Conservation (phyloP, 2,113 vertebrate genomes). For the Sula dactylatra region DNA sequence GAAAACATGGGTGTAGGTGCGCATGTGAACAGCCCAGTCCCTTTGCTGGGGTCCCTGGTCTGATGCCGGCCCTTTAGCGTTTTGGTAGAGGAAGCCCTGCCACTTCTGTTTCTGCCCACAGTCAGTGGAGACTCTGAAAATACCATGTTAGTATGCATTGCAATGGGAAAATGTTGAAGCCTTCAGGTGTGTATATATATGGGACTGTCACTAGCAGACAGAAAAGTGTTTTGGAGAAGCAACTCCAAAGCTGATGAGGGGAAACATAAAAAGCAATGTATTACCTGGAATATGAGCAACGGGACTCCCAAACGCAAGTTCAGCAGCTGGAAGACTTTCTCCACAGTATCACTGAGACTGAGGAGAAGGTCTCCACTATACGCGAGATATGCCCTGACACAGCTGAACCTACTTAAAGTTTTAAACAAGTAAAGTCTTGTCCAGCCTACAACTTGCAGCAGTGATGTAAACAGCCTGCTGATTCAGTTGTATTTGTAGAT, state of each 20-base stretch:
- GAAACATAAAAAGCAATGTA: not conserved
- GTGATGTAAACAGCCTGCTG: not conserved
- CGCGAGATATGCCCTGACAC: not conserved
- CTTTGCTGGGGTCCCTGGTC: not conserved
- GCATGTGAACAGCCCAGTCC: not conserved
- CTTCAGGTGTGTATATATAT: not conserved
- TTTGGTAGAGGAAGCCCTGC: not conserved
- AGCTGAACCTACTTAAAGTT: not conserved
- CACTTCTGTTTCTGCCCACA: not conserved
- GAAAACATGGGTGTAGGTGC: not conserved
- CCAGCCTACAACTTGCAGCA: not conserved
- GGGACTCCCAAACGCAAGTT: not conserved
- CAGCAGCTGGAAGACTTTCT: not conserved
- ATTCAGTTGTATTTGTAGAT: not conserved
- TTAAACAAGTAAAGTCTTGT: conserved; percentile 27
- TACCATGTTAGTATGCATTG: not conserved
- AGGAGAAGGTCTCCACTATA: not conserved
- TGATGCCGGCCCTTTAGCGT: not conserved
- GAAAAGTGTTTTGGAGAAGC: not conserved
- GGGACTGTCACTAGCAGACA: not conserved
- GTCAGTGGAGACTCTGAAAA: not conserved
- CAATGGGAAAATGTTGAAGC: not conserved
- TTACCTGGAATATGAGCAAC: not conserved
- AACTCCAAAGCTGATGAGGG: not conserved
- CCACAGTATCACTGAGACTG: not conserved